Evolutionary conservation across 2,888 invertebrate genomes (phyloP).

Genomic region (Melieria picta): DNA sequence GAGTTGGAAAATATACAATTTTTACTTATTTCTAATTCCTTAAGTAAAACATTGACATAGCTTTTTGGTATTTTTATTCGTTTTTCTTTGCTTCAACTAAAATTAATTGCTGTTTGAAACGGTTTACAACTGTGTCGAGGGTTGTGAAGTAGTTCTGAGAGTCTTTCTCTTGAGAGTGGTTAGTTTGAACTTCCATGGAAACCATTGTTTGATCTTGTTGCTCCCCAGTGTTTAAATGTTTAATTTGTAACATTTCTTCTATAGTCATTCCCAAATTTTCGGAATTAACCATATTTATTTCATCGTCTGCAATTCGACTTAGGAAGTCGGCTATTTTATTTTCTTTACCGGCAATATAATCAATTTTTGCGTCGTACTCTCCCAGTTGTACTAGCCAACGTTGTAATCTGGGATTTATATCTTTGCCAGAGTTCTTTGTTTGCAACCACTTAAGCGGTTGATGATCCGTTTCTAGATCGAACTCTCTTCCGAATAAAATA

Average conservation of each 20-base stretch:
- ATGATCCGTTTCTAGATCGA: conserved; percentile 39
- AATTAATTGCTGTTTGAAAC: conserved; percentile 26
- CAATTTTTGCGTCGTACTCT: conserved; percentile 19
- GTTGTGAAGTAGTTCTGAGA: neutral
- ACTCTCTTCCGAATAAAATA: conserved; percentile 35
- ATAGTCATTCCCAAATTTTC: neutral
- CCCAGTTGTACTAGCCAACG: conserved; percentile 23
- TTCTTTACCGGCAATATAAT: conserved; percentile 15
- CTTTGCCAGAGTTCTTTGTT: conserved; percentile 29
- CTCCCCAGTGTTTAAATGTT: neutral
- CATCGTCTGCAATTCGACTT: neutral
- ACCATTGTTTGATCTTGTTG: neutral
- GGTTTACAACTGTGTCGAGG: conserved; percentile 19
- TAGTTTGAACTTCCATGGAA: conserved; percentile 4
- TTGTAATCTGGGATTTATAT: conserved; percentile 29
- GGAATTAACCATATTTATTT: neutral
- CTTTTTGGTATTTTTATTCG: conserved; percentile 5
- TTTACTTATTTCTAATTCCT: conserved; percentile 22
- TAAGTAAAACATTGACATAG: conserved; percentile 8
- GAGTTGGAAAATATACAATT: conserved; percentile 15
- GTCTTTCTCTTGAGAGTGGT: conserved; percentile 19
- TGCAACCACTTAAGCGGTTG: conserved; percentile 38
- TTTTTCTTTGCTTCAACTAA: neutral
- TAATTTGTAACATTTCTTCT: neutral
- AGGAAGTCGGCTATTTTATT: conserved; percentile 26